Base-by-base conservation (phyloP, 1,140 invertebrate genomes). In the Drosophila truncata region DNA sequence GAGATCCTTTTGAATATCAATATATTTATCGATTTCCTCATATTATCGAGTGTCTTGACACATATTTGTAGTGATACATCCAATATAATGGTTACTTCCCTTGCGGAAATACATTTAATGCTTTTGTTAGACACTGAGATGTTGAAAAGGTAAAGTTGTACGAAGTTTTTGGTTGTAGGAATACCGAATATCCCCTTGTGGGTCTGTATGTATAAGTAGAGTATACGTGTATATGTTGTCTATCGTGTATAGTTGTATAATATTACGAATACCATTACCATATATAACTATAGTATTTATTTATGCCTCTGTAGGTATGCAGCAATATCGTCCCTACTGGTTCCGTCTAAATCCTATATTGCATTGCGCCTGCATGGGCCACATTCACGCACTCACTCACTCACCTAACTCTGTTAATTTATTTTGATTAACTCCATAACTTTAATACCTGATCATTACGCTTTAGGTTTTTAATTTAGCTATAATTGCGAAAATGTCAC, bases 111-210 rank as follows among this genome's bases (percentile, higher is more conserved):
- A 60, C 39, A 60, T 70, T 64, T 47, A 69, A 60, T 67, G 64
- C 47, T 75, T 76, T 76, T 88, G 76, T 78, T 90, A 90, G 85
- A 90, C 85, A 90, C 82, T 90, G 88, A 90, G 85, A 90, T 67
- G 76, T 82, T 90, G 85, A 91, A 90, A 90, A 90, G 82, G 86
- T 91, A 90, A 90, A 90, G 81, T 91, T 90, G 85, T 90, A 90
- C 85, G 84, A 84, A 78, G 41, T 81, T 81, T 61, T 83, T 72
- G 47, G 29, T 64, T 55, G 64, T 70, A 72, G 70, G 70, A 72
- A 20, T 60, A 72, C 70, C 35, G 35, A 60, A 49, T 47, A 27
- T 78, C 52, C 39, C 54, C 57, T 41, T 63, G 57, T 63, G 75
- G 71, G 70, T 69, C 59, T 80, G 61, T 78, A 54, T 72, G 44